Evolutionary conservation across 1,140 invertebrate species (phyloP).

Genomic region (Ptiloglossa arizonensis): DNA sequence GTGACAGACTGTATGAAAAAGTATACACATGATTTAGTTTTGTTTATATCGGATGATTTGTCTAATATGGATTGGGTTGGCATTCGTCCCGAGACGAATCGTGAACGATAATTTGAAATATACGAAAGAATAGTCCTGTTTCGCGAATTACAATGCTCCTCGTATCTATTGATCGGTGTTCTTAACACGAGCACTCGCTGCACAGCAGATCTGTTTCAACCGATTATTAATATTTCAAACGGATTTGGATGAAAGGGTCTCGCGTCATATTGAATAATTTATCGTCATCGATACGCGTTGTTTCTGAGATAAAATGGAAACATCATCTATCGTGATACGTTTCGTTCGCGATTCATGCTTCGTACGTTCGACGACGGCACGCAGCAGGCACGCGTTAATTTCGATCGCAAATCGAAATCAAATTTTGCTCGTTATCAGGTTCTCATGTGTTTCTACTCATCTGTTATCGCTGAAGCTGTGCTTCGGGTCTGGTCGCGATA

Average conservation of each 20-base stretch:
- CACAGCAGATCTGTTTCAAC: neutral
- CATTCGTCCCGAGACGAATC: too few species aligned
- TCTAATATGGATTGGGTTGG: too few species aligned
- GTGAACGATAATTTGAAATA: too few species aligned
- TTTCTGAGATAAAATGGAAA: too few species aligned
- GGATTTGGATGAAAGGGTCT: neutral
- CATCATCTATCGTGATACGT: too few species aligned
- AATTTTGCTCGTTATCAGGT: neutral
- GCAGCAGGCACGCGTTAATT: neutral
- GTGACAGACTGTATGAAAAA: too few species aligned
- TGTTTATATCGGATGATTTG: too few species aligned
- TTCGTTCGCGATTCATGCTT: neutral
- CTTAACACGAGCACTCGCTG: neutral
- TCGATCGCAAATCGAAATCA: neutral
- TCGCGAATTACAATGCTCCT: neutral
- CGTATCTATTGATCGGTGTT: neutral
- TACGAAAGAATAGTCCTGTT: too few species aligned
- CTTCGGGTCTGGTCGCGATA: constrained; percentile 17
- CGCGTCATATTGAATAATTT: constrained; percentile 4
- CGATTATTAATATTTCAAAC: neutral
- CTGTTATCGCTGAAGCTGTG: constrained; percentile 23
- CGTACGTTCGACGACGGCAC: neutral
- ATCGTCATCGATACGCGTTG: neutral
- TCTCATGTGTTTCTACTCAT: constrained; percentile 24
- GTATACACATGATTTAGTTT: too few species aligned